Evolutionary conservation across 2,797 vertebrate genomes (phyloP).

Genomic region (Nyctalus aviator): DNA sequence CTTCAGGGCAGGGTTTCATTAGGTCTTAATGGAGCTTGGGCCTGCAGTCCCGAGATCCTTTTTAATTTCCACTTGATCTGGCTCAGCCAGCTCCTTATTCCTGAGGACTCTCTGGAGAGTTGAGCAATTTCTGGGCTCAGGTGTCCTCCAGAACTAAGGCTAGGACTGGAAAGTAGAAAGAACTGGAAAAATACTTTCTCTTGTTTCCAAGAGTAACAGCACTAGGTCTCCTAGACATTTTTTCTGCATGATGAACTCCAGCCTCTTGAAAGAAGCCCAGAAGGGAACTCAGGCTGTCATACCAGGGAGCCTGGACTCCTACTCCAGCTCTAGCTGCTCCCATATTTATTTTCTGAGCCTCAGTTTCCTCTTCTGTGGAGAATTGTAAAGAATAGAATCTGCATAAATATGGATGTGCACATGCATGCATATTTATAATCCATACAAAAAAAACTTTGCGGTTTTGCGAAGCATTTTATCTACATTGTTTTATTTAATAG

Average conservation of each 20-base stretch:
- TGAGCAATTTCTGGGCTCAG: neutral
- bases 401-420: neutral
- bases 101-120: neutral
- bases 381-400: neutral
- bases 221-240: neutral
- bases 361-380: neutral
- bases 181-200: neutral
- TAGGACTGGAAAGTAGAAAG: neutral
- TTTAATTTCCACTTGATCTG: slow-evolving; percentile 62
- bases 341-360: neutral
- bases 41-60: neutral
- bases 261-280: neutral
- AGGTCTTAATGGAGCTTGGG: slow-evolving; percentile 62
- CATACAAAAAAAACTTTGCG: neutral
- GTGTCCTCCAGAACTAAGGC: neutral
- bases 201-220: neutral
- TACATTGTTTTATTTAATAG: neutral
- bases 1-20: slow-evolving; percentile 56
- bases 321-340: neutral
- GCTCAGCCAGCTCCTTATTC: neutral
- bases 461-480: neutral
- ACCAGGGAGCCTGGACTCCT: neutral
- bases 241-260: neutral
- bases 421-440: neutral
- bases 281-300: rapidly evolving